Conservation (phyloP, 53 echinoderm and acorn worm genomes). For the Temnopleurus reevesii region DNA sequence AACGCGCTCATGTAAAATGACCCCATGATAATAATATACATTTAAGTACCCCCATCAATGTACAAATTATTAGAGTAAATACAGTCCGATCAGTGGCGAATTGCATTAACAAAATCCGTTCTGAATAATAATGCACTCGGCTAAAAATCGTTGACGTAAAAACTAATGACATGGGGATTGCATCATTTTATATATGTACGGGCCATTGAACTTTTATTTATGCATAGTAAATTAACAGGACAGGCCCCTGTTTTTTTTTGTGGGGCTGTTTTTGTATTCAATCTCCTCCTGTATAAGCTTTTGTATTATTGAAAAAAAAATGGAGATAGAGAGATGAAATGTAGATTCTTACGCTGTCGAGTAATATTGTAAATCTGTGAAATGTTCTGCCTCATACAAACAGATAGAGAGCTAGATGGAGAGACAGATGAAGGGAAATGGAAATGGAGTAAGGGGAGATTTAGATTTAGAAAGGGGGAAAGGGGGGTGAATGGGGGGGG, state of each 20-base stretch:
- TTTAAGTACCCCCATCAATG: slow-evolving; percentile 19
- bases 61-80: slow-evolving; percentile 2
- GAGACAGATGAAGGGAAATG: background rate
- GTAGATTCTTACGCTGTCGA: no score
- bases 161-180: background rate
- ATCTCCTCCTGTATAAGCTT: no score
- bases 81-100: background rate
- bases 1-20: background rate
- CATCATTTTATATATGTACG: no score
- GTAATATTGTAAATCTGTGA: no score
- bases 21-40: background rate
- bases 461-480: background rate
- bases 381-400: no score
- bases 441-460: background rate
- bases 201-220: no score
- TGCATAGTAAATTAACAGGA: no score
- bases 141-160: background rate
- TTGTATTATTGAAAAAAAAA: no score
- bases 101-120: background rate
- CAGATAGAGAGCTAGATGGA: background rate
- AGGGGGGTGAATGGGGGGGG: background rate
- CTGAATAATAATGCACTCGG: background rate
- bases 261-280: no score
- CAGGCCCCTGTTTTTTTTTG: no score
- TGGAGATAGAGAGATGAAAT: background rate